Evolutionary conservation across 2,888 invertebrate species (phyloP).

Genomic region (Tipula helvola): DNA sequence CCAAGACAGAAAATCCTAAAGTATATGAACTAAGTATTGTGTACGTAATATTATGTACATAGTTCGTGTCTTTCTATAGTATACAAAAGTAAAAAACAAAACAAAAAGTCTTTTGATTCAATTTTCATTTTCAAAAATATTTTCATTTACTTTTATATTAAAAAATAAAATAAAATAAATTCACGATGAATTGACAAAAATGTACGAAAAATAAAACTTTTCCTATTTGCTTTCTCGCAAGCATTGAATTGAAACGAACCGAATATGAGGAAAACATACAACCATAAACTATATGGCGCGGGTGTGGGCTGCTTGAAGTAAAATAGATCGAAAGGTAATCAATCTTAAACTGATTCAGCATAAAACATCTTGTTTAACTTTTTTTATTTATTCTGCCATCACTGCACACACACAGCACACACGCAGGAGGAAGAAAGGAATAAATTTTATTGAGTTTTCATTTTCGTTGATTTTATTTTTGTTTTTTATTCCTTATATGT

Average conservation of each 20-base stretch:
- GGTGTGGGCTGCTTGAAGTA: not conserved
- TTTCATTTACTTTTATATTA: not conserved
- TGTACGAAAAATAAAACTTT: not conserved
- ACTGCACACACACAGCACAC: not conserved
- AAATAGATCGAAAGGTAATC: slow-evolving; percentile 4
- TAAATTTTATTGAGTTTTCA: not conserved
- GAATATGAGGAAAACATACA: not conserved
- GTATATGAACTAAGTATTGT: not conserved
- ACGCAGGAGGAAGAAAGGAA: not conserved
- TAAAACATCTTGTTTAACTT: not conserved
- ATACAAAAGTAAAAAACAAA: not conserved
- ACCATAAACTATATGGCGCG: not conserved
- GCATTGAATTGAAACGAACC: not conserved
- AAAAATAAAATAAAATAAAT: not conserved
- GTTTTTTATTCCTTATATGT: no score
- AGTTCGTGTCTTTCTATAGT: not conserved
- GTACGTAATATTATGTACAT: not conserved
- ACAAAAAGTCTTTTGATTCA: not conserved
- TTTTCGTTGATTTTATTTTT: not conserved
- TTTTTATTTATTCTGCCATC: not conserved
- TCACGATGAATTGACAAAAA: not conserved
- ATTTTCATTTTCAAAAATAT: not conserved
- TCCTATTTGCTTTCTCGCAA: not conserved
- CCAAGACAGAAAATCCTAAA: not conserved
- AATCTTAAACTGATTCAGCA: slow-evolving; percentile 4